Evolutionary conservation across 2,113 vertebrate genomes (phyloP).

Genomic region (Eretmochelys imbricata): DNA sequence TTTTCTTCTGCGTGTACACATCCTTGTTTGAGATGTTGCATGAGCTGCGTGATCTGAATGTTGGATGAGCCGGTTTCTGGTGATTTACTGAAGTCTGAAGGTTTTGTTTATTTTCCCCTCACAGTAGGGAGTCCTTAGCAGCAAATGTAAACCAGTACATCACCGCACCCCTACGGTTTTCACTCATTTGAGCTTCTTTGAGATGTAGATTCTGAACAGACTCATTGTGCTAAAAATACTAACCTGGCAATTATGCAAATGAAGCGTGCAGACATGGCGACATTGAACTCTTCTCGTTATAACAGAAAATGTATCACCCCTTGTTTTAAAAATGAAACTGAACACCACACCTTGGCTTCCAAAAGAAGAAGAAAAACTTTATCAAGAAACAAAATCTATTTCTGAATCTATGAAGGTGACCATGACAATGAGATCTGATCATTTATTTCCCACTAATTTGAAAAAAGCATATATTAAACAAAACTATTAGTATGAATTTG

Average conservation of each 20-base stretch:
- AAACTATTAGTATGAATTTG: background rate
- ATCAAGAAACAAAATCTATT: background rate
- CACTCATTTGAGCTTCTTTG: background rate
- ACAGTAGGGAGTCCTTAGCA: background rate
- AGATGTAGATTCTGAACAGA: background rate
- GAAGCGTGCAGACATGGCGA: background rate
- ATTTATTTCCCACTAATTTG: background rate
- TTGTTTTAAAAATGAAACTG: background rate
- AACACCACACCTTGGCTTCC: background rate
- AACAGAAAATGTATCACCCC: background rate
- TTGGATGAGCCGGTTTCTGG: background rate
- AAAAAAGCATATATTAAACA: background rate
- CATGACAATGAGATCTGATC: background rate
- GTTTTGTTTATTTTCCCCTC: background rate
- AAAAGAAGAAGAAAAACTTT: background rate
- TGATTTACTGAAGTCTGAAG: fast-evolving
- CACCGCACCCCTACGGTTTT: background rate
- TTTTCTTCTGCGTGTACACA: background rate
- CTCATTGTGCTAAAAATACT: fast-evolving
- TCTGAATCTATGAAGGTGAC: background rate
- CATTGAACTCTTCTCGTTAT: background rate
- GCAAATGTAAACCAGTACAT: fast-evolving
- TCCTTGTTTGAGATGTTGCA: background rate
- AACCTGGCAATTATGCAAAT: fast-evolving
- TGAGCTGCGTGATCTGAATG: fast-evolving